These are phyloP conservation scores for Galbula dea DNA, from an alignment of 2,113 vertebrate genomes.

Conservation along the genomic window DNA sequence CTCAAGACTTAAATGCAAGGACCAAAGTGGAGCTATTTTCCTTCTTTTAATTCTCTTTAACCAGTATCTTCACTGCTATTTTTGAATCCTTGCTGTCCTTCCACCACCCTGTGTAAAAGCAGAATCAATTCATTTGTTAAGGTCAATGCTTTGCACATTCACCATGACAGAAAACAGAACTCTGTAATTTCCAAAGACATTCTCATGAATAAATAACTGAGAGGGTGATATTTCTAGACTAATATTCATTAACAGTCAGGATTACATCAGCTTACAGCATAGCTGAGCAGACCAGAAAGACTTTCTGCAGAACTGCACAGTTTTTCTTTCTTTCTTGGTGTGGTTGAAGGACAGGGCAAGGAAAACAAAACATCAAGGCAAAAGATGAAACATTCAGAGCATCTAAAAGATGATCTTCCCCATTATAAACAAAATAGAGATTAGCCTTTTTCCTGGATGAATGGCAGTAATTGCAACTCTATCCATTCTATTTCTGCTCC, in stretches of 20 bases:
- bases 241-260: slow-evolving; percentile 13
- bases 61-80: neutral
- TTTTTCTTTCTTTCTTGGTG: neutral
- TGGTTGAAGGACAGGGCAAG: slow-evolving; percentile 59
- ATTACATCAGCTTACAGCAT: slow-evolving; percentile 18
- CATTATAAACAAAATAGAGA: slow-evolving; percentile 22
- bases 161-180: neutral
- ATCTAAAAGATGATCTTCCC: slow-evolving; percentile 17
- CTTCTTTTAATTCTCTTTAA: neutral
- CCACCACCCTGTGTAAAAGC: neutral
- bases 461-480: slow-evolving; percentile 56
- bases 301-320: slow-evolving; percentile 24
- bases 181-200: neutral
- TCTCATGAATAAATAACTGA: neutral
- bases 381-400: slow-evolving; percentile 44
- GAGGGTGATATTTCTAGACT: slow-evolving; percentile 16
- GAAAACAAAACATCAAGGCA: slow-evolving; percentile 55
- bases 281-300: slow-evolving; percentile 17
- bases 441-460: slow-evolving; percentile 40
- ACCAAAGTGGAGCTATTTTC: neutral
- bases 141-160: neutral
- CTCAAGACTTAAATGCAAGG: neutral
- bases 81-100: neutral
- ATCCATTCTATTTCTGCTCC: slow-evolving; percentile 37
- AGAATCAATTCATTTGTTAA: neutral